Percentiles rank a stretch among this genome's conserved stretches.
Evolutionary conservation across 2,113 vertebrate genomes (phyloP).

Genomic region (Sander vitreus): DNA sequence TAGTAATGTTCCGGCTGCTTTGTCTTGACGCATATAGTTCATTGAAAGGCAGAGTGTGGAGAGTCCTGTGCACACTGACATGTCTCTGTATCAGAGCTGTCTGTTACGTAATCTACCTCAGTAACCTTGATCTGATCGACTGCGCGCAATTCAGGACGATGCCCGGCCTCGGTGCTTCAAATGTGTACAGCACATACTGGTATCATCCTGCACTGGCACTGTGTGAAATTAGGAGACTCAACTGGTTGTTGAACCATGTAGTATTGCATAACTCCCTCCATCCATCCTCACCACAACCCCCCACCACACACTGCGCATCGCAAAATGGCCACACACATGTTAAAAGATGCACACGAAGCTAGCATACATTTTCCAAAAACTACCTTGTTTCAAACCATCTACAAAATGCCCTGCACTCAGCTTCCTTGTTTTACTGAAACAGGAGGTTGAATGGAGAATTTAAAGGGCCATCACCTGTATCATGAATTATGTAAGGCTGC

Average conservation of each 20-base stretch:
- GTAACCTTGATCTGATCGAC: not conserved
- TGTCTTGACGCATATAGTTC: not conserved
- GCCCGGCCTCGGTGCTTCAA: not conserved
- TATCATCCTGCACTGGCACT: not conserved
- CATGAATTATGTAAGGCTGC: not conserved
- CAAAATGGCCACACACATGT: constrained; percentile 52
- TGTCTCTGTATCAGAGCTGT: not conserved
- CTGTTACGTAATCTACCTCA: constrained; percentile 38
- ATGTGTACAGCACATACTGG: not conserved
- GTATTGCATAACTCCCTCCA: constrained; percentile 38
- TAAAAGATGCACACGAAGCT: not conserved
- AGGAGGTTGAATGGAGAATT: not conserved
- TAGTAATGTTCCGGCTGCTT: constrained; percentile 29
- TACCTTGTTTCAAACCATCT: not conserved
- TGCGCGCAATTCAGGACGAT: not conserved
- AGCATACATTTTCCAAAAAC: not conserved
- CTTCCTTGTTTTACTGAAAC: not conserved
- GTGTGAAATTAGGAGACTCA: not conserved
- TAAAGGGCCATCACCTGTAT: not conserved
- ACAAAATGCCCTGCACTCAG: not conserved
- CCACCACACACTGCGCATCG: not conserved
- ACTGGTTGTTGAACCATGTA: constrained; percentile 34
- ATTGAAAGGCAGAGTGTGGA: not conserved
- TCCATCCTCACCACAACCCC: not conserved
- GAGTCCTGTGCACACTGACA: not conserved